Evolutionary conservation across 2,113 vertebrate species (phyloP).

Genomic region (Machaerirhynchus nigripectus): DNA sequence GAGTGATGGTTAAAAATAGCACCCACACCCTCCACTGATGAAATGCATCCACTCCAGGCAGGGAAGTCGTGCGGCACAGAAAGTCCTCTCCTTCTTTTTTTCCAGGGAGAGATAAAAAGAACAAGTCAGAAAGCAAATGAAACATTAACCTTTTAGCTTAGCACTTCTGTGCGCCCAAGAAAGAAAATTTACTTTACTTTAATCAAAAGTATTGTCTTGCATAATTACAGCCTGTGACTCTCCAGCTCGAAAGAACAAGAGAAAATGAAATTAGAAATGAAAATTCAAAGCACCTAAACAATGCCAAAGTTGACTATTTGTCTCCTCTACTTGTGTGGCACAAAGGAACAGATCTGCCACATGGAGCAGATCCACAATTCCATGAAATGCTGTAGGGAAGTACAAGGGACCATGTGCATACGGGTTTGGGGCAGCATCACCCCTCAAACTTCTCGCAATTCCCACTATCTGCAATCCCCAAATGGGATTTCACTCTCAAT

Average conservation of each 20-base stretch:
- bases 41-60: slow-evolving; percentile 71
- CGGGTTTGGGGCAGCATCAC: fast-evolving
- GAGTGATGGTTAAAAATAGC: slow-evolving; percentile 64
- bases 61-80: slow-evolving; percentile 54
- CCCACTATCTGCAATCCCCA: neutral
- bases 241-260: neutral
- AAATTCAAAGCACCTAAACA: neutral
- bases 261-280: neutral
- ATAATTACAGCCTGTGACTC: neutral
- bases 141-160: neutral
- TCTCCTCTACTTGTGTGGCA: neutral
- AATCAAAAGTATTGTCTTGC: neutral
- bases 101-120: neutral
- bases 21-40: slow-evolving; percentile 41
- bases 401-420: fast-evolving
- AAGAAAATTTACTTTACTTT: neutral
- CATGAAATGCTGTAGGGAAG: neutral
- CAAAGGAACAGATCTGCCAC: neutral
- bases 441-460: neutral
- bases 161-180: neutral
- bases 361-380: neutral
- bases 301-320: neutral
- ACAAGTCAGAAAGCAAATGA: neutral
- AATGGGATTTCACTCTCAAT: neutral
- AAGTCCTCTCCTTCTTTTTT: neutral